phyloP scores from a whole-genome alignment of 2,797 vertebrate species.

The Neosilurus mollespiculum region DNA sequence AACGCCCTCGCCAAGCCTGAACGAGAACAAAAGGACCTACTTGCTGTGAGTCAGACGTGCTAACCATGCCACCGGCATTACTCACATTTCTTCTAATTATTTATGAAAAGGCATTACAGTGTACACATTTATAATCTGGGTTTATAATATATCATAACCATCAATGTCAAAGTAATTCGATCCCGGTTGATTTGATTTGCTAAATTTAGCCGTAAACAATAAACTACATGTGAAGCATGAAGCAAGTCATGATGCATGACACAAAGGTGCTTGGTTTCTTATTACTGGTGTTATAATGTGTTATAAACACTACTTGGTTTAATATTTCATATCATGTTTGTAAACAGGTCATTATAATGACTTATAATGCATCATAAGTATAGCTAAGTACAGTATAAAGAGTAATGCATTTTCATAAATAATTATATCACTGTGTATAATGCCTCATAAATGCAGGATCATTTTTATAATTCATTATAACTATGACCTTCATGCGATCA shows the following conservation, averaged over 20 bases:
- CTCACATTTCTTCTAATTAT: neutral
- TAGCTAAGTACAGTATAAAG: neutral
- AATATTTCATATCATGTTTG: neutral
- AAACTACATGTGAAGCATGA: neutral
- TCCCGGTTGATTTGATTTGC: neutral
- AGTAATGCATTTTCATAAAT: neutral
- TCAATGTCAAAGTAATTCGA: too few species aligned
- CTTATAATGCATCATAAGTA: neutral
- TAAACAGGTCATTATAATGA: neutral
- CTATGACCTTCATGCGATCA: neutral
- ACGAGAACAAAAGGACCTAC: too few species aligned
- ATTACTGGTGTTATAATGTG: neutral
- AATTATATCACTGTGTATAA: neutral
- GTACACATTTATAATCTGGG: neutral
- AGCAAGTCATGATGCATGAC: neutral
- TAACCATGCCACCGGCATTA: neutral
- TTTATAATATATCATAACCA: neutral
- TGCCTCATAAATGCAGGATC: neutral
- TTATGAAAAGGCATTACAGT: neutral
- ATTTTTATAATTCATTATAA: neutral
- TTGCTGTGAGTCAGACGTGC: too few species aligned
- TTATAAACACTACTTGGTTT: neutral
- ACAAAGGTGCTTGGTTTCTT: neutral
- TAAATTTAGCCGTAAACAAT: neutral
- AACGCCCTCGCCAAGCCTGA: too few species aligned